A percentile compares a stretch with the other conserved stretches of the same genome.
Conservation (phyloP, 2,113 vertebrate genomes). For the Boulengerochromis microlepis region DNA sequence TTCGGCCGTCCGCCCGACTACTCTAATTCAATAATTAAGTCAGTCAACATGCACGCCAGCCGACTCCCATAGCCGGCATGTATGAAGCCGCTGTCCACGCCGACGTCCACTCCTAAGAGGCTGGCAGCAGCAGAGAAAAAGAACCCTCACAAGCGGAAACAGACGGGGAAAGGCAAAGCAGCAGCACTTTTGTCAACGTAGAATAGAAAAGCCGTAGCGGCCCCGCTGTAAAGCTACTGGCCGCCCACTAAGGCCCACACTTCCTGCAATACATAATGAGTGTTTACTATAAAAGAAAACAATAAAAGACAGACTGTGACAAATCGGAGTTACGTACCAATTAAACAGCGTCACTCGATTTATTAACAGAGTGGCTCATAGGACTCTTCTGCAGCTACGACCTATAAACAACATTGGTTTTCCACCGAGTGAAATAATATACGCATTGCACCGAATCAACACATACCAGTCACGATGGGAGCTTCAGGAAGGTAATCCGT, state of each 20-base stretch:
- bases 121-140: background rate
- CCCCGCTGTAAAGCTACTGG: background rate
- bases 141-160: accelerated
- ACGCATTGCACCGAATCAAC: accelerated
- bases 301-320: background rate
- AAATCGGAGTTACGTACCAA: accelerated
- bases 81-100: background rate
- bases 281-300: background rate
- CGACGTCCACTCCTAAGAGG: background rate
- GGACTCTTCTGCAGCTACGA: background rate
- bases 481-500: background rate
- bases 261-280: background rate
- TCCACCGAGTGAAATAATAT: accelerated
- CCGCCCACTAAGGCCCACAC: accelerated
- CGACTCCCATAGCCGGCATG: accelerated
- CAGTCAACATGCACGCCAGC: background rate
- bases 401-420: background rate
- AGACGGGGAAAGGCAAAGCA: background rate
- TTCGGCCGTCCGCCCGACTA: accelerated
- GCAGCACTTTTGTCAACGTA: background rate
- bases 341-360: background rate
- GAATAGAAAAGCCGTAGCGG: accelerated
- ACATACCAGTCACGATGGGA: accelerated
- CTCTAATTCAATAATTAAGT: background rate
- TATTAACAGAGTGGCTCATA: background rate